Evolutionary conservation across 1,140 invertebrate genomes (phyloP), one percentile per base, ranked within the genome.

Genomic region (Drosophila sucinea): DNA sequence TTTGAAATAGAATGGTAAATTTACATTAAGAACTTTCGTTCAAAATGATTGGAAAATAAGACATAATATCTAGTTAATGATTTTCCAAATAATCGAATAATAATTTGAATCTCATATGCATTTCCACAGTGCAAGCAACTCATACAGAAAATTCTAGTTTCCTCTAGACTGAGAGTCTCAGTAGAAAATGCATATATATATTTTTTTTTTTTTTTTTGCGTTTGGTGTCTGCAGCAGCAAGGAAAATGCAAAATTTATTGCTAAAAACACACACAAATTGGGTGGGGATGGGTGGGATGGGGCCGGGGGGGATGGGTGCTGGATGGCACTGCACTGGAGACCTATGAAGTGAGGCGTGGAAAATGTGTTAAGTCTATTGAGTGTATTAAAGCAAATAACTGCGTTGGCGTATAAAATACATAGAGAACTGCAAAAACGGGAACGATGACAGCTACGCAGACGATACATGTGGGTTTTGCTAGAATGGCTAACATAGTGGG

Each of bases 331-430:
- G 17, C 10, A 47, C 32, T 17, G 69, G 41, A 51, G 29, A 29
- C 67, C 65, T 61, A 79, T 76, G 73, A 79, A 79, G 73, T 73
- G 67, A 81, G 84, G 73, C 77, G 73, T 89, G 77, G 77, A 84
- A 87, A 89, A 89, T 87, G 84, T 87, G 84, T 87, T 87, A 87
- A 87, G 84, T 87, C 84, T 89, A 87, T 87, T 87, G 84, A 87
- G 84, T 87, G 84, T 87, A 87, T 87, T 87, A 87, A 89, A 89
- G 84, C 84, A 87, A 89, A 89, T 89, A 89, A 89, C 84, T 89
- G 81, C 84, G 75, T 77, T 67, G 85, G 73, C 79, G 79, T 77
- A 87, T 87, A 77, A 87, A 87, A 87, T 86, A 86, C 83, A 87
- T 73, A 66, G 23, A 27, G 7, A 51, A 51, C 23, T 51, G 25